These are phyloP conservation scores for Donacobius atricapilla DNA, from an alignment of 2,113 vertebrate species.

Conservation along the genomic window DNA sequence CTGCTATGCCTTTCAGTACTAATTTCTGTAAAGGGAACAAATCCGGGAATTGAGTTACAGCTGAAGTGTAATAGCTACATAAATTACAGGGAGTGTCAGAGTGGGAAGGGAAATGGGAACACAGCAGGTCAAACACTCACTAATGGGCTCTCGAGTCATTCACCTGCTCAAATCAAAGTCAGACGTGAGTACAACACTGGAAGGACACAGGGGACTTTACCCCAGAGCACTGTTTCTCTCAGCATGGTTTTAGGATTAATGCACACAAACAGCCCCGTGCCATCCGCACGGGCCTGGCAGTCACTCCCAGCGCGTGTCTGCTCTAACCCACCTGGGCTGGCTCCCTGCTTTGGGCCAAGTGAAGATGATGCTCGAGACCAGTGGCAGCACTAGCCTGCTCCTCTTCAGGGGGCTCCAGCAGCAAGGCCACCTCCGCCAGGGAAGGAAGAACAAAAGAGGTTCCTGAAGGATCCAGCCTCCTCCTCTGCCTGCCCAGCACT, in stretches of 20 bases:
- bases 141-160: slow-evolving; percentile 18
- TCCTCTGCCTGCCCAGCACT: not conserved
- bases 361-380: not conserved
- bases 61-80: slow-evolving; percentile 28
- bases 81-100: slow-evolving; percentile 33
- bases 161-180: slow-evolving; percentile 32
- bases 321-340: not conserved
- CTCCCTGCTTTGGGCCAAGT: not conserved
- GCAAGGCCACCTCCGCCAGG: not conserved
- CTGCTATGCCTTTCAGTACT: not conserved
- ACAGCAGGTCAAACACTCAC: not conserved
- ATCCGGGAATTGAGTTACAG: slow-evolving; percentile 36
- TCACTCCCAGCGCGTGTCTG: not conserved
- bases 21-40: slow-evolving; percentile 38
- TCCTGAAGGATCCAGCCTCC: not conserved
- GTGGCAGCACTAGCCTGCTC: not conserved
- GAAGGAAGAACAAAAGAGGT: not conserved
- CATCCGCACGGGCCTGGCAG: not conserved
- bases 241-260: not conserved
- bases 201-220: not conserved
- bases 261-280: not conserved
- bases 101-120: slow-evolving; percentile 23
- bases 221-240: not conserved
- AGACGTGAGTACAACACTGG: not conserved
- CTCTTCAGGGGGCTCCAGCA: not conserved